Conservation (phyloP, 2,797 vertebrate genomes). For the Buceros bicornis region DNA sequence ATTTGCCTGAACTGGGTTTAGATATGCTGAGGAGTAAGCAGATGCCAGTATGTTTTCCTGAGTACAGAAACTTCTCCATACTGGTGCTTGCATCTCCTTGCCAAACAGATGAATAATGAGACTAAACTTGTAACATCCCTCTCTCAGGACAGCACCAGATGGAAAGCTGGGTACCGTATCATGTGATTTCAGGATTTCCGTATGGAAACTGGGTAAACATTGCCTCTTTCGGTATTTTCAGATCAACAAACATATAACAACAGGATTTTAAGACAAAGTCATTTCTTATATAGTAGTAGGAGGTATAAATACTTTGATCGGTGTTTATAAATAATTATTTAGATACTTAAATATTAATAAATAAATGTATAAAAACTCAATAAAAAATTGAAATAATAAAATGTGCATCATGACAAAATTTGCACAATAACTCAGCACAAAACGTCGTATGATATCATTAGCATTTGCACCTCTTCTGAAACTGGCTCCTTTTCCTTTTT, state of each 20-base stretch:
- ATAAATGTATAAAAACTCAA: conserved; percentile 74
- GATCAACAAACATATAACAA: conserved; percentile 59
- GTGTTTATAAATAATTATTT: conserved; percentile 80
- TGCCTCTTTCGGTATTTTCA: conserved; percentile 32
- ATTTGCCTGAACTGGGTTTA: background rate
- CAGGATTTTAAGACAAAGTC: conserved; percentile 62
- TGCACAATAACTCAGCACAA: background rate
- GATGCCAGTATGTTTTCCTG: background rate
- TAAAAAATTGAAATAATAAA: background rate
- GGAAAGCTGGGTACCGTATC: background rate
- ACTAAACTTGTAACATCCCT: background rate
- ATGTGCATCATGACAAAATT: background rate
- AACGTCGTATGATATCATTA: background rate
- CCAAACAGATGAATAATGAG: background rate
- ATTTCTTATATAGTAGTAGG: conserved; percentile 57
- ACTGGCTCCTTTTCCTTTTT: conserved; percentile 75
- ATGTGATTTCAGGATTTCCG: conserved; percentile 7
- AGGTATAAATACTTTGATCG: conserved; percentile 78
- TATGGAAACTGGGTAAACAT: conserved; percentile 9
- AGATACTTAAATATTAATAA: conserved; percentile 86
- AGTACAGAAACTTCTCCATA: background rate
- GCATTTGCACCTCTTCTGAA: conserved; percentile 24
- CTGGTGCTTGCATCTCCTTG: background rate
- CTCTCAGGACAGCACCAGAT: background rate
- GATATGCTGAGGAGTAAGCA: background rate